Evolutionary conservation across 2,797 vertebrate genomes (phyloP).

Genomic region (Mycteria americana): DNA sequence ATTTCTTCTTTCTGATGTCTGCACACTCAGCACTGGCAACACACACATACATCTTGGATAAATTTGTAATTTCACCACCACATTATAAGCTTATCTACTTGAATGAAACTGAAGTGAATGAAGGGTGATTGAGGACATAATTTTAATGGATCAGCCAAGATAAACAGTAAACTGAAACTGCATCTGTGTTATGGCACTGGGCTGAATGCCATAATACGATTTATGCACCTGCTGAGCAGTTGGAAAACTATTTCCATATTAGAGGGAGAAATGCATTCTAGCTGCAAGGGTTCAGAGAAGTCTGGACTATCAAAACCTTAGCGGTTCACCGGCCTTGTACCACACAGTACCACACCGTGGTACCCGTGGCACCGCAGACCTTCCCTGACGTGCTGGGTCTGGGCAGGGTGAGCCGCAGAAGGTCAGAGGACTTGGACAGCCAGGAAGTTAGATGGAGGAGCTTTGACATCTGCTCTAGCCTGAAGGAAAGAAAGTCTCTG

Average conservation of each 20-base stretch:
- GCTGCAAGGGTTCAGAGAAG: background rate
- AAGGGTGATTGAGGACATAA: conserved; percentile 18
- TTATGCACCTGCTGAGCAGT: conserved; percentile 9
- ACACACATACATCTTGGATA: background rate
- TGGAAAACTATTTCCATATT: background rate
- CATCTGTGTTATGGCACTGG: background rate
- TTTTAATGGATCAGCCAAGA: conserved; percentile 22
- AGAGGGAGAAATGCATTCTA: background rate
- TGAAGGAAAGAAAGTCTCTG: background rate
- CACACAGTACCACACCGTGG: accelerated
- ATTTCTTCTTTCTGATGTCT: background rate
- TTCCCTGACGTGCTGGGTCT: background rate
- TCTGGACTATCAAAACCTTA: background rate
- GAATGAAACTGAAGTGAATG: conserved; percentile 19
- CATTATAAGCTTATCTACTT: conserved; percentile 1
- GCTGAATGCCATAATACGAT: background rate
- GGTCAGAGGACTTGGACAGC: background rate
- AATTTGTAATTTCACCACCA: background rate
- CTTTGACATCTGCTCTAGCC: background rate
- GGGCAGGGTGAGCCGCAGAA: background rate
- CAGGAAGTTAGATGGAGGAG: background rate
- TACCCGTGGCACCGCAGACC: accelerated
- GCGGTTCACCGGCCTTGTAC: accelerated
- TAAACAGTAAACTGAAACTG: conserved; percentile 3
- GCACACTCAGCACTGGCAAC: background rate